Evolutionary conservation across 1,140 invertebrate species (phyloP), one percentile per base, ranked within the genome.

Genomic region (Pachypeltis micranthus): DNA sequence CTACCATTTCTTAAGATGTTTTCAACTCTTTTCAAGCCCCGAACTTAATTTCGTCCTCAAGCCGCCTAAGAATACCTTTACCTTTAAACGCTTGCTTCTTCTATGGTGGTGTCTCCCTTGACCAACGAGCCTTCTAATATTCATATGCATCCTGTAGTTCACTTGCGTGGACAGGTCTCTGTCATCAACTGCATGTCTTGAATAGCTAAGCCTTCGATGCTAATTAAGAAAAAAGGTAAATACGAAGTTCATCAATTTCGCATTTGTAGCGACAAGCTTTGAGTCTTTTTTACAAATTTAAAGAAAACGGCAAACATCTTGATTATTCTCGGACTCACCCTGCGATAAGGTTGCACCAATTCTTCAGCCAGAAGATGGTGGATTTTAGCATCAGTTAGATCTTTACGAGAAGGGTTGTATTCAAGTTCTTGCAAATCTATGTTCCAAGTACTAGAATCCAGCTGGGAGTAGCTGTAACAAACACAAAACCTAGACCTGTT

Each of bases 331-430:
- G 29, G 10, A 79, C 81, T 83, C 83, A 95, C 92, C 75, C 88
- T 82, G 79, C 88, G 85, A 71, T 90, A 87, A 10, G 92, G 90
- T 74, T 91, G 91, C 73, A 88, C 88, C 61, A 96, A 79, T 74
- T 93, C 90, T 74, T 95, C 91, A 7, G 89, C 88, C 16, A 96
- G 77, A 31, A 97, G 78, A 75, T 96, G 92, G 76, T 96, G 93
- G 66, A 96, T 92, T 73, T 85, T 89, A 10, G 90, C 90, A 74
- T 96, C 93, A 2, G 90, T 93, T 58, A 93, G 74, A 77, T 94
- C 91, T 73, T 91, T 91, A 71, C 87, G 90, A 39, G 87, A 90
- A 59, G 90, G 89, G 80, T 90, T 92, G 72, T 94, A 94, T 72
- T 94, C 90, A 68, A 95, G 74, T 71, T 94, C 91, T 73, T 91